Conservation (phyloP, 1,140 invertebrate species). For the Nephotettix cincticeps region DNA sequence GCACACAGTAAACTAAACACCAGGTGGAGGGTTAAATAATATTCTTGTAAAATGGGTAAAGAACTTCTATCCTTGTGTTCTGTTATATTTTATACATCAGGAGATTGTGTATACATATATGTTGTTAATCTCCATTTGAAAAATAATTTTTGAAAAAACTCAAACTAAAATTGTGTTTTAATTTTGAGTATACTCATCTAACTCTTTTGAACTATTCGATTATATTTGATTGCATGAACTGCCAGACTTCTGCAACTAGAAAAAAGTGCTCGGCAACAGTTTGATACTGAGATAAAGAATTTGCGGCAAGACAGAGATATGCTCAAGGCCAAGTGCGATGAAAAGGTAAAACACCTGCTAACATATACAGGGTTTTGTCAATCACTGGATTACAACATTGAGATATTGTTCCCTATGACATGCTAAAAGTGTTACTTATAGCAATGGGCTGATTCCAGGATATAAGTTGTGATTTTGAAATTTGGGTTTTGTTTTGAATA, state of each 20-base stretch:
- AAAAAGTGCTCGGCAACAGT: neutral
- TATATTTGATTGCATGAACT: too few relatives aligned
- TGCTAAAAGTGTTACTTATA: neutral
- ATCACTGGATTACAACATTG: neutral
- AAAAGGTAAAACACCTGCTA: neutral
- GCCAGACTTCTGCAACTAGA: neutral
- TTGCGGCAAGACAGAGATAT: neutral
- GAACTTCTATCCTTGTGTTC: too few relatives aligned
- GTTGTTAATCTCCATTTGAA: too few relatives aligned
- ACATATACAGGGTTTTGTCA: neutral
- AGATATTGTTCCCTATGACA: neutral
- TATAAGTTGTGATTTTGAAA: neutral
- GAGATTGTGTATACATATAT: too few relatives aligned
- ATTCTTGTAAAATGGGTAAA: too few relatives aligned
- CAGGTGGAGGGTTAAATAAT: too few relatives aligned
- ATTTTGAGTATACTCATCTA: too few relatives aligned
- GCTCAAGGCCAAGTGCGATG: conserved; percentile 11
- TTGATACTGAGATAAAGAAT: conserved; percentile 1
- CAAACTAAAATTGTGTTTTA: too few relatives aligned
- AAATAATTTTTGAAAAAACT: too few relatives aligned
- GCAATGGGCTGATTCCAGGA: neutral
- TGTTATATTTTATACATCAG: too few relatives aligned
- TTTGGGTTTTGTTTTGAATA: neutral
- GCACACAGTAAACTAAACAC: too few relatives aligned
- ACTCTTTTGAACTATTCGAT: too few relatives aligned